Evolutionary conservation across 2,888 invertebrate species (phyloP).

Genomic region (Mechanitis messenoides): DNA sequence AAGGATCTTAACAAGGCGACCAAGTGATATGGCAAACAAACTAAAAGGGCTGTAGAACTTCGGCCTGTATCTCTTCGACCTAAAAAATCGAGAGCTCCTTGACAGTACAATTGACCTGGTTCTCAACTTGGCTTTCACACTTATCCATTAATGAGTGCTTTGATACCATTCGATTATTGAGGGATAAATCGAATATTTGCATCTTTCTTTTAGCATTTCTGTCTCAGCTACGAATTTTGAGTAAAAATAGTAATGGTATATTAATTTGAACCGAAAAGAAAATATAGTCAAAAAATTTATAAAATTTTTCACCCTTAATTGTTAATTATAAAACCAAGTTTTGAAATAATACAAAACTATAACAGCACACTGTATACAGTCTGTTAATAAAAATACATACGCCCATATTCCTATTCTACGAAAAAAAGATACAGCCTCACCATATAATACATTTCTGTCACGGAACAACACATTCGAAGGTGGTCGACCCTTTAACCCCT

Average conservation of each 20-base stretch:
- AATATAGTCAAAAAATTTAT: too few species aligned
- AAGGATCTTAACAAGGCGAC: not conserved
- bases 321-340: too few species aligned
- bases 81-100: slow-evolving; percentile 28
- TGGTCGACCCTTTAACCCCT: slow-evolving; percentile 10
- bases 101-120: slow-evolving; percentile 29
- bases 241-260: too few species aligned
- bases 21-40: slow-evolving; percentile 7
- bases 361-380: too few species aligned
- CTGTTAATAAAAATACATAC: not conserved
- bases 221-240: too few species aligned
- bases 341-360: not conserved
- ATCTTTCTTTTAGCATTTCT: too few species aligned
- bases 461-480: slow-evolving; percentile 10
- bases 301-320: too few species aligned
- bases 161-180: not conserved
- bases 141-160: slow-evolving; percentile 25
- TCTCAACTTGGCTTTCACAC: slow-evolving; percentile 24
- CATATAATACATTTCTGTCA: slow-evolving; percentile 10
- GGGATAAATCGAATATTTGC: too few species aligned
- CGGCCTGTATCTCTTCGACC: slow-evolving; percentile 29
- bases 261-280: too few species aligned
- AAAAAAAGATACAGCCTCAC: slow-evolving; percentile 14
- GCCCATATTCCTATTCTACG: slow-evolving; percentile 3
- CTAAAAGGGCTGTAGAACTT: slow-evolving; percentile 18